Evolutionary conservation across 2,113 vertebrate genomes (phyloP).

Genomic region (Henicopernis longicauda): DNA sequence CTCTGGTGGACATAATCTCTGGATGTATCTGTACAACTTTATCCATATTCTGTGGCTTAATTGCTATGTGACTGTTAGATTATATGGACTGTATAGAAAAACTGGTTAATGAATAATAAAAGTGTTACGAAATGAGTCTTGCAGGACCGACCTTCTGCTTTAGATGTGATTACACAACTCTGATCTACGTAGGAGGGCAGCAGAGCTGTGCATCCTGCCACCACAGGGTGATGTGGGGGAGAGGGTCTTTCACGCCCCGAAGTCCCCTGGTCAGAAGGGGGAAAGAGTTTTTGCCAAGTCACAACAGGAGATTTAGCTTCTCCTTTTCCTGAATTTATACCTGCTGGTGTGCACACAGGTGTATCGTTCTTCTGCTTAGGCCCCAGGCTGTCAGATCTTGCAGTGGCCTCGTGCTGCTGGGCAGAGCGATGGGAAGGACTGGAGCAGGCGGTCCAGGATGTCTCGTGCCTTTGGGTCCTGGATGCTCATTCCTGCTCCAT

Average conservation of each 20-base stretch:
- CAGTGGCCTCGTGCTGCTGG: not conserved
- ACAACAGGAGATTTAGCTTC: not conserved
- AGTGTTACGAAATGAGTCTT: not conserved
- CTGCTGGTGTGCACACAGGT: not conserved
- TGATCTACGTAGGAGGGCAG: rapidly evolving
- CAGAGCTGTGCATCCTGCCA: not conserved
- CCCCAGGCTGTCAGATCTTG: not conserved
- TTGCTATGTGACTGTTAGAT: not conserved
- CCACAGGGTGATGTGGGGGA: not conserved
- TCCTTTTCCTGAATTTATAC: not conserved
- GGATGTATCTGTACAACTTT: not conserved
- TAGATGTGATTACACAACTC: not conserved
- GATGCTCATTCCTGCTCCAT: not conserved
- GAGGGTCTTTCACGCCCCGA: not conserved
- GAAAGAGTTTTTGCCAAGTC: not conserved
- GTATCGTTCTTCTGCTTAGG: not conserved
- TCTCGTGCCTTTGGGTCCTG: not conserved
- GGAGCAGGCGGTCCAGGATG: not conserved
- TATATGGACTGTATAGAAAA: not conserved
- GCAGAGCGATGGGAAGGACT: not conserved
- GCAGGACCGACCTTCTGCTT: not conserved
- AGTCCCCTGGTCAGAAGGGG: not conserved
- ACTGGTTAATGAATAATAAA: not conserved
- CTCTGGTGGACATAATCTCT: not conserved
- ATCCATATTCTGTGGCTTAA: not conserved